Conservation (phyloP, 2,888 invertebrate species). For the Polylopha cassiicola region DNA sequence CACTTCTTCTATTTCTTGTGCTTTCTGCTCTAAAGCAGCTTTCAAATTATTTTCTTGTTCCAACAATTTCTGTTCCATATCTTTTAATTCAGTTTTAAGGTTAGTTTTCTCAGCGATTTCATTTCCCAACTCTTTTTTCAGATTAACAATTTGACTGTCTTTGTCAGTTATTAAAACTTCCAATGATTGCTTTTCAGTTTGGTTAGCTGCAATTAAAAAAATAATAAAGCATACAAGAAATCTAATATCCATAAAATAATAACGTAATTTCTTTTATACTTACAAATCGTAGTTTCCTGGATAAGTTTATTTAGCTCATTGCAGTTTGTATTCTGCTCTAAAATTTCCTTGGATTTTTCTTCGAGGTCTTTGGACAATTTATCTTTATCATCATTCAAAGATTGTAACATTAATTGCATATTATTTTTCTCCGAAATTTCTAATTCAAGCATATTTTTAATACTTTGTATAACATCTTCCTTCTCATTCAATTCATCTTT, state of each 20-base stretch:
- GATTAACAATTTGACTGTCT: neutral
- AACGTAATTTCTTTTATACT: neutral
- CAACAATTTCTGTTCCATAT: neutral
- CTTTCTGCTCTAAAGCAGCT: neutral
- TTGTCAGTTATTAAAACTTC: neutral
- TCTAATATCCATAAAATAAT: neutral
- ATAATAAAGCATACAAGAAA: neutral
- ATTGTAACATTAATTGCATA: neutral
- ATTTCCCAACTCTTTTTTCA: neutral
- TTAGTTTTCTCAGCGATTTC: slow-evolving; percentile 1
- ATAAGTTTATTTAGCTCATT: neutral
- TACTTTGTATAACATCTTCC: slow-evolving; percentile 2
- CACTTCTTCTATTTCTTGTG: neutral
- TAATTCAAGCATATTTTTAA: slow-evolving; percentile 17
- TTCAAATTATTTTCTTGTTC: neutral
- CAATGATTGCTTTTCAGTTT: slow-evolving; percentile 1
- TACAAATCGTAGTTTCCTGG: neutral
- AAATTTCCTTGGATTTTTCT: slow-evolving; percentile 2
- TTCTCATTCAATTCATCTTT: slow-evolving; percentile 3
- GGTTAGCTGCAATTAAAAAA: neutral
- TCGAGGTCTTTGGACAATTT: neutral
- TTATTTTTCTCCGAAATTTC: slow-evolving; percentile 14
- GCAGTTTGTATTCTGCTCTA: neutral
- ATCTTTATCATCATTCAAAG: slow-evolving; percentile 1
- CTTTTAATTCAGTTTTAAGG: neutral